Evolutionary conservation across 2,797 vertebrate genomes (phyloP), one percentile per base, ranked within the genome.

Genomic region (Periophthalmus magnuspinnatus): DNA sequence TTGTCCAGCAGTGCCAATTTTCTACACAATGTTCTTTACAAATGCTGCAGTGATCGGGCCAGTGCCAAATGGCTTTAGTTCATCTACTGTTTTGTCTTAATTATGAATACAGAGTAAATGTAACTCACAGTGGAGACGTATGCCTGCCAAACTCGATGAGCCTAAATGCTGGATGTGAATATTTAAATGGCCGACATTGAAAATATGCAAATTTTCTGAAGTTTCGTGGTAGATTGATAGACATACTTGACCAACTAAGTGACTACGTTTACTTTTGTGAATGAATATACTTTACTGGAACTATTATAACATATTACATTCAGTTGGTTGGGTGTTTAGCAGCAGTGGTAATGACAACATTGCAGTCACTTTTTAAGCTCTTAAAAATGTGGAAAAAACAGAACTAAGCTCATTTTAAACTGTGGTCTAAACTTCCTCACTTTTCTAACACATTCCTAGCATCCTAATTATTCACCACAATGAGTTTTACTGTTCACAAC

Each of bases 51-150:
- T 54, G 33, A 68, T 71, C 63, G n/a, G 60, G 55, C 47, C 7
- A 5, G 48, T 75, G 78, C 77, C 63, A 71, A 68, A 69, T 73
- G 68, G 65, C 70, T 82, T 74, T 21, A 64, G 64, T 50, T 75
- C 59, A 72, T 65, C n/a, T 10, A 6, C n/a, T 75, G 75, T 60
- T 71, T 71, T 72, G 68, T 45, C 50, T 70, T 74, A 58, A 63
- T 80, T 67, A 75, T 78, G 61, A 73, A 48, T 45, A 74, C 64
- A 67, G 52, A 81, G 34, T 66, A 22, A 38, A 47, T 71, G n/a
- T 34, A 34, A 45, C 32, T 52, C 22, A 10, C 47, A 56, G 47
- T 65, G 34, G 52, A 74, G 50, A 45, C 67, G 55, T 45, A 13
- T 21, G 59, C 54, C 61, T 76, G 76, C 56, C 65, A 83, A 79